These are phyloP conservation scores for Uria lomvia DNA, from an alignment of 2,113 vertebrate genomes.

Conservation along the genomic window DNA sequence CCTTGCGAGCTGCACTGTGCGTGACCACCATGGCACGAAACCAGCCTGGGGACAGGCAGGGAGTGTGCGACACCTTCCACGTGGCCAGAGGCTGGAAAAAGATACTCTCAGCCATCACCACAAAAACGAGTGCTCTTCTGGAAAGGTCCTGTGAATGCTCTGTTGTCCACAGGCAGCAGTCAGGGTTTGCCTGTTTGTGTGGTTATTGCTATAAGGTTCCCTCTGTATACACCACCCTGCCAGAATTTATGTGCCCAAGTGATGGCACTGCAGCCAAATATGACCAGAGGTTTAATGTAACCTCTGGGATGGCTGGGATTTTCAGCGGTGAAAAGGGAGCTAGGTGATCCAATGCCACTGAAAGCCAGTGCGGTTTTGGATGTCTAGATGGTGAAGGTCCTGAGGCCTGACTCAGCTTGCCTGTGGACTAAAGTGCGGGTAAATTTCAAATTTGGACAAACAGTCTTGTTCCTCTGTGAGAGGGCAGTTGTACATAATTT, in stretches of 20 bases:
- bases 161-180: background rate
- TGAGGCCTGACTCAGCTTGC: background rate
- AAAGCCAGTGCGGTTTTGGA: background rate
- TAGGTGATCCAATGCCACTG: background rate
- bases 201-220: background rate
- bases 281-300: background rate
- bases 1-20: fast-evolving
- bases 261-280: background rate
- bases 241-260: fast-evolving
- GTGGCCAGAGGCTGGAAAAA: background rate
- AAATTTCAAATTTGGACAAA: background rate
- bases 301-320: background rate
- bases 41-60: fast-evolving
- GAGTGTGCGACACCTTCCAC: background rate
- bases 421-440: background rate
- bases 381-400: background rate
- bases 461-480: background rate
- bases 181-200: background rate
- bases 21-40: fast-evolving
- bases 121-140: background rate
- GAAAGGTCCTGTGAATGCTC: background rate
- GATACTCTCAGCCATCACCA: background rate
- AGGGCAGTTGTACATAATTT: background rate
- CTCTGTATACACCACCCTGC: background rate
- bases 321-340: background rate